A percentile compares a stretch with the other conserved stretches of the same genome.
Evolutionary conservation across 2,888 invertebrate genomes (phyloP).

Genomic region (Herminia tarsipennalis): DNA sequence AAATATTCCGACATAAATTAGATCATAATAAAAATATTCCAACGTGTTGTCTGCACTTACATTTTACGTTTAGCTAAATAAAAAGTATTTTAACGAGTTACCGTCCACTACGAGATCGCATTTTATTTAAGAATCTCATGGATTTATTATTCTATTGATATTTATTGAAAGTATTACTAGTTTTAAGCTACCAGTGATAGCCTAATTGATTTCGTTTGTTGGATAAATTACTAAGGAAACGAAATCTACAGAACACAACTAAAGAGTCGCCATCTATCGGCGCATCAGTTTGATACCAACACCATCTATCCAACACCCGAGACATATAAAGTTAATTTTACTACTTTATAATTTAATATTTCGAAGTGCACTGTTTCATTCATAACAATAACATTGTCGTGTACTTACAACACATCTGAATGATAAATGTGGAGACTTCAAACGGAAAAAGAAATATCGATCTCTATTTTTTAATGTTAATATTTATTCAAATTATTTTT

Average conservation of each 20-base stretch:
- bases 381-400: background rate
- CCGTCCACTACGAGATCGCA: constrained; percentile 34
- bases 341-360: constrained; percentile 19
- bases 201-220: too few species aligned
- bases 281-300: too few species aligned
- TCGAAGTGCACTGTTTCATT: constrained; percentile 12
- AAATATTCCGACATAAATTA: too few species aligned
- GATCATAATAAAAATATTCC: too few species aligned
- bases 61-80: background rate
- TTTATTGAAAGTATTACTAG: constrained; percentile 47
- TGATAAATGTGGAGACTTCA: constrained; percentile 21
- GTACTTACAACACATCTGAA: constrained; percentile 1
- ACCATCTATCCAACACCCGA: too few species aligned
- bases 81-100: constrained; percentile 11
- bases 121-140: constrained; percentile 42
- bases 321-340: background rate
- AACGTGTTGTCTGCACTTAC: too few species aligned
- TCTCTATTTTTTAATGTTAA: constrained; percentile 27
- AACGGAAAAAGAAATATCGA: background rate
- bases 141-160: constrained; percentile 33
- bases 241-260: too few species aligned
- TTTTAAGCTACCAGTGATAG: constrained; percentile 43
- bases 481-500: constrained; percentile 17
- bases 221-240: too few species aligned
- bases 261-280: too few species aligned